phyloP scores from a whole-genome alignment of 1,140 invertebrate species.

The Drosophila repleta region DNA sequence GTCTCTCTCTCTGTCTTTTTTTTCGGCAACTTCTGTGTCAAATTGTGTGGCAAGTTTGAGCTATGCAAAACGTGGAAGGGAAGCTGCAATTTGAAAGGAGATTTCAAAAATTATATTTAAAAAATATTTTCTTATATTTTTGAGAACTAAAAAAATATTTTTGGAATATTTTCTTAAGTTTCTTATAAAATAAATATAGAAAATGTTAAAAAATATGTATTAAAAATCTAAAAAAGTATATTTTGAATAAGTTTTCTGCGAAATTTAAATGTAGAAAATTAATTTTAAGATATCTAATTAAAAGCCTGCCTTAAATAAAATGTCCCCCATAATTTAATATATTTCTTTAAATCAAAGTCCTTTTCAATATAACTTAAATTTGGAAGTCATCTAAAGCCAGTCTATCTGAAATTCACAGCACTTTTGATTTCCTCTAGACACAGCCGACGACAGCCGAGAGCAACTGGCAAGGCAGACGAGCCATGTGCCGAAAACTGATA shows the following conservation, averaged over 20 bases:
- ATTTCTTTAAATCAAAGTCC: neutral
- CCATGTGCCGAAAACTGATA: constrained; percentile 62
- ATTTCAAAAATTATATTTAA: too few relatives aligned
- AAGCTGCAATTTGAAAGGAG: neutral
- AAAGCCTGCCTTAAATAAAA: too few relatives aligned
- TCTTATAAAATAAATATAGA: too few relatives aligned
- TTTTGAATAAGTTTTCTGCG: too few relatives aligned
- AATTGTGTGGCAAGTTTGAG: constrained; percentile 22
- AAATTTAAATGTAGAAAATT: too few relatives aligned
- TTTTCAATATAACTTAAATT: too few relatives aligned
- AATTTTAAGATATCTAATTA: neutral
- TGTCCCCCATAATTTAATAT: too few relatives aligned
- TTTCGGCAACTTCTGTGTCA: constrained; percentile 48
- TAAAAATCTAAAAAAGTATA: too few relatives aligned
- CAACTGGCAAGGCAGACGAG: constrained; percentile 18
- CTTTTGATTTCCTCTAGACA: neutral
- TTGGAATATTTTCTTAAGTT: too few relatives aligned
- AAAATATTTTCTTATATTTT: too few relatives aligned
- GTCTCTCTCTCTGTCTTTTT: constrained; percentile 44
- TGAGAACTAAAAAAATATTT: neutral
- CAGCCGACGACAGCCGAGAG: neutral
- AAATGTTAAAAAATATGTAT: too few relatives aligned
- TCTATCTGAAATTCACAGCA: neutral
- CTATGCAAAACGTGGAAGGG: neutral
- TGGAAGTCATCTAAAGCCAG: neutral